Conservation (phyloP, 2,113 vertebrate species). For the Excalfactoria chinensis region DNA sequence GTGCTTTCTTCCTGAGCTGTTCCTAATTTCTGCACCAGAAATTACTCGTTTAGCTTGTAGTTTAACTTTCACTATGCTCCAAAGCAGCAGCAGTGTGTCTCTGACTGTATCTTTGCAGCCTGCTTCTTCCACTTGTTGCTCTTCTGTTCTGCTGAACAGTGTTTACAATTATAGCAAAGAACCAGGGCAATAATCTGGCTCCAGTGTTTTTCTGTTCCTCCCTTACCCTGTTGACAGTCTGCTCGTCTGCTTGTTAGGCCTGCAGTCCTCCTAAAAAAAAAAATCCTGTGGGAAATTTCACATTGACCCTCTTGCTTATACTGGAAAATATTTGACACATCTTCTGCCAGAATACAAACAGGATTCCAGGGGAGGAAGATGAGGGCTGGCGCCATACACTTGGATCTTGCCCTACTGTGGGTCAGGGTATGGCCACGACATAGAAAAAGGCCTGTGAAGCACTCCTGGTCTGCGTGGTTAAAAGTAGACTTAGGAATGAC, state of each 20-base stretch:
- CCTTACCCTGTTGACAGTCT: not conserved
- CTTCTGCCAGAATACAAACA: not conserved
- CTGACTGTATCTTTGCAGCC: not conserved
- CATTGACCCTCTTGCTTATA: not conserved
- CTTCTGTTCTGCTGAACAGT: not conserved
- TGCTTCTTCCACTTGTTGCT: not conserved
- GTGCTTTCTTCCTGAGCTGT: not conserved
- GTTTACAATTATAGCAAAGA: not conserved
- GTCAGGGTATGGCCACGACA: not conserved
- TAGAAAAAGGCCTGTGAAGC: not conserved
- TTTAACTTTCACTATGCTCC: not conserved
- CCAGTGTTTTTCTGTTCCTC: not conserved
- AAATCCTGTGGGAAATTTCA: not conserved
- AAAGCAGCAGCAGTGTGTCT: not conserved
- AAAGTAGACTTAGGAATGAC: not conserved
- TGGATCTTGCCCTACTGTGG: not conserved
- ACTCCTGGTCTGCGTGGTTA: not conserved
- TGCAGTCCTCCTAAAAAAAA: not conserved
- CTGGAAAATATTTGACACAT: not conserved
- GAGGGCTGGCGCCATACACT: fast-evolving
- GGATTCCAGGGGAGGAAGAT: not conserved
- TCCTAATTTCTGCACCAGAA: not conserved
- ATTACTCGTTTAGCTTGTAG: not conserved
- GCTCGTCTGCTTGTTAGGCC: not conserved
- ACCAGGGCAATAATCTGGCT: not conserved